Conservation (phyloP, 2,113 vertebrate species). For the Prunella fulvescens region DNA sequence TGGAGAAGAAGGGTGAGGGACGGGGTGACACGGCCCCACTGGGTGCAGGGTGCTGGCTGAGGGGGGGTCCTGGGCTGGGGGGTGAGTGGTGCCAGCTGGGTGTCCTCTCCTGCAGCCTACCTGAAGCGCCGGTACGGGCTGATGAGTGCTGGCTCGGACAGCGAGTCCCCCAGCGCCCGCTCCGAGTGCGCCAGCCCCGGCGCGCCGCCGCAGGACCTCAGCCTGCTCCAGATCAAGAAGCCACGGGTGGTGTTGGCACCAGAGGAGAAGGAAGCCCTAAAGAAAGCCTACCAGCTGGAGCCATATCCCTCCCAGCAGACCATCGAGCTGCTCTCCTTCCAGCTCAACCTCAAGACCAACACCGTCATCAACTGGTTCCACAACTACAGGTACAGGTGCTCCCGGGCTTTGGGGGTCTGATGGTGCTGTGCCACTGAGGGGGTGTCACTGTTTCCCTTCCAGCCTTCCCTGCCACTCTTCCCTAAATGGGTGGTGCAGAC, state of each 20-base stretch:
- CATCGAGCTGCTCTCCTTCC: slow-evolving; percentile 91
- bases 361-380: slow-evolving; percentile 99
- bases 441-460: not conserved
- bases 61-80: not conserved
- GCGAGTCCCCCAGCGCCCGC: slow-evolving; percentile 84
- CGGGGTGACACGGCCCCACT: rapidly evolving
- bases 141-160: slow-evolving; percentile 88
- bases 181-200: slow-evolving; percentile 91
- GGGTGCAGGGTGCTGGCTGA: rapidly evolving
- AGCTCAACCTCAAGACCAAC: slow-evolving; percentile 96
- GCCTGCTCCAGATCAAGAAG: slow-evolving; percentile 92
- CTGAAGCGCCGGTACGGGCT: slow-evolving; percentile 94
- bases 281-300: slow-evolving; percentile 91
- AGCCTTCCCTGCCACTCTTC: not conserved
- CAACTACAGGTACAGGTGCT: slow-evolving; percentile 84
- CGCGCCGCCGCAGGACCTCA: slow-evolving; percentile 80
- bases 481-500: not conserved
- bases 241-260: slow-evolving; percentile 90
- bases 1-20: slow-evolving; percentile 95
- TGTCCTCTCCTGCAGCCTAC: slow-evolving; percentile 79
- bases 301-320: slow-evolving; percentile 98
- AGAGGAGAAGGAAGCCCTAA: slow-evolving; percentile 92
- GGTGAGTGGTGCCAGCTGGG: not conserved
- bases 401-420: rapidly evolving
- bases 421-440: not conserved